Conservation (phyloP, 2,113 vertebrate species). For the Phoenicopterus ruber region DNA sequence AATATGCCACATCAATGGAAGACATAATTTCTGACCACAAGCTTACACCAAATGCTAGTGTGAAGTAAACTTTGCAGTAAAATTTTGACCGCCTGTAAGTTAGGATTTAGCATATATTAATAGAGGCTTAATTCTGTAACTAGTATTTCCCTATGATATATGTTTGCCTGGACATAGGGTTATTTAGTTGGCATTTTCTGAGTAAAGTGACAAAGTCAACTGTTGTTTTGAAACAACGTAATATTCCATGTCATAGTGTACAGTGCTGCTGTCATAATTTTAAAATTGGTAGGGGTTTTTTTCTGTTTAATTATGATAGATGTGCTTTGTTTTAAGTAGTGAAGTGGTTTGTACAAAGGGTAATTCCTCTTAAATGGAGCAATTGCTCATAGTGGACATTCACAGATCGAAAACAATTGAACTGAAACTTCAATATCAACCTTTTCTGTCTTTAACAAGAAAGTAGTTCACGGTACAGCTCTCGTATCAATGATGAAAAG, state of each 20-base stretch:
- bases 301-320: conserved; percentile 81
- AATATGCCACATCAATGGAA: neutral
- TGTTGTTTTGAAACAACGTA: neutral
- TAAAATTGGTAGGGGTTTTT: conserved; percentile 41
- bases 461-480: conserved; percentile 43
- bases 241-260: neutral
- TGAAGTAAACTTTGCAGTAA: neutral
- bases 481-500: neutral
- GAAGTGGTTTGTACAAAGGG: conserved; percentile 81
- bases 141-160: neutral
- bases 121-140: neutral
- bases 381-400: conserved; percentile 78
- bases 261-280: conserved; percentile 60
- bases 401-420: conserved; percentile 81
- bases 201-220: neutral
- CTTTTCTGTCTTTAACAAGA: conserved; percentile 78
- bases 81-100: neutral
- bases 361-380: conserved; percentile 81
- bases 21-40: neutral
- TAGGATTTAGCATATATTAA: neutral
- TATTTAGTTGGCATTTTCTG: conserved; percentile 4
- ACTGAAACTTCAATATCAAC: conserved; percentile 78
- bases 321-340: conserved; percentile 83
- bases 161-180: neutral
- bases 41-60: neutral